A percentile compares a stretch with the other conserved stretches of the same genome.
Conservation (phyloP, 2,888 invertebrate species). For the Galeopsomyia nigrocyanea region DNA sequence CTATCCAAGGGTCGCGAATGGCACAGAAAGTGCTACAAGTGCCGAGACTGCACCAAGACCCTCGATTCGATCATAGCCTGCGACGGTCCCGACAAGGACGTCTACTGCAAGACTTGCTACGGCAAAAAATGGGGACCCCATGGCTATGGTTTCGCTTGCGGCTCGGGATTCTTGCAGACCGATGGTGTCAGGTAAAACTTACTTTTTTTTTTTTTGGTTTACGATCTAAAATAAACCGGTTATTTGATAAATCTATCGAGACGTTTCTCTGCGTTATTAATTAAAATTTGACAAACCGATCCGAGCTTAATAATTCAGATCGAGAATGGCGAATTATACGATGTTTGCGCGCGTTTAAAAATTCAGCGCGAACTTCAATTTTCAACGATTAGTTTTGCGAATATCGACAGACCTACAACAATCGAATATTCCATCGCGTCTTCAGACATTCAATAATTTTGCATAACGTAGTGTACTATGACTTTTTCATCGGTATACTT, state of each 20-base stretch:
- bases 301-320: no score
- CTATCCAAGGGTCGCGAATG: slow-evolving; percentile 90
- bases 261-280: no score
- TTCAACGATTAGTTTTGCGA: no score
- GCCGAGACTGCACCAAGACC: slow-evolving; percentile 92
- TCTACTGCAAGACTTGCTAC: slow-evolving; percentile 98
- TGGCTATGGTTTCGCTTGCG: slow-evolving; percentile 95
- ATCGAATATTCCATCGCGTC: no score
- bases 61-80: slow-evolving; percentile 96
- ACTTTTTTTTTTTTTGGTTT: background rate
- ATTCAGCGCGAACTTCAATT: no score
- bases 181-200: slow-evolving; percentile 86
- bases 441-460: background rate
- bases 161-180: slow-evolving; percentile 93
- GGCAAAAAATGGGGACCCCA: slow-evolving; percentile 98
- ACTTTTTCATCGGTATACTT: background rate
- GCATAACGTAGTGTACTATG: background rate
- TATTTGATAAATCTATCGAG: no score
- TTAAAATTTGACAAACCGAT: no score
- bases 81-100: slow-evolving; percentile 92
- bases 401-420: no score
- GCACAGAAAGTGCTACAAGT: slow-evolving; percentile 95
- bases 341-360: no score
- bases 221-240: no score
- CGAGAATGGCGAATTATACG: no score